phyloP scores from a whole-genome alignment of 2,797 vertebrate species.

The Coracias cyanogaster region DNA sequence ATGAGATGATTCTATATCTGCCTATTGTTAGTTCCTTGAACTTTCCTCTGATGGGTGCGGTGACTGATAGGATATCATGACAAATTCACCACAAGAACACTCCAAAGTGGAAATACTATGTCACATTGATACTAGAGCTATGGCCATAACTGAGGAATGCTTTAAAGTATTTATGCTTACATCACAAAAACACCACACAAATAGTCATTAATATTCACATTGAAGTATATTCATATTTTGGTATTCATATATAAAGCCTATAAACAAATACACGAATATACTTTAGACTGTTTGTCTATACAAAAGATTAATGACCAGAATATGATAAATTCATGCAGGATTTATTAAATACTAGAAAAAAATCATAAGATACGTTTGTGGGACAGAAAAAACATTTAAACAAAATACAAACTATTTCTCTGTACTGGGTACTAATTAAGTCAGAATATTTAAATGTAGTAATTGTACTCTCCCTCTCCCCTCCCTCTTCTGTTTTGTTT shows the following conservation, averaged over 20 bases:
- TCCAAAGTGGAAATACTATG: not conserved
- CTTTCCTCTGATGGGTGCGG: not conserved
- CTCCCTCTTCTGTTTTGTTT: not conserved
- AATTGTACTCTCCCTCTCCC: not conserved
- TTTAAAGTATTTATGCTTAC: not conserved
- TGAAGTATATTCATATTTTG: not conserved
- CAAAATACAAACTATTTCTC: not conserved
- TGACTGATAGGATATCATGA: not conserved
- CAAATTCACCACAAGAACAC: not conserved
- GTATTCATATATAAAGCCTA: not conserved
- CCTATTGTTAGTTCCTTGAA: not conserved
- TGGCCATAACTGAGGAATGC: not conserved
- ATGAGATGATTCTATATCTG: not conserved
- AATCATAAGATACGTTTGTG: not conserved
- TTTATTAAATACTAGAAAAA: not conserved
- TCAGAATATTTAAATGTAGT: not conserved
- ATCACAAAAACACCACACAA: not conserved
- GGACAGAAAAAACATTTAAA: not conserved
- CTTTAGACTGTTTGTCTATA: not conserved
- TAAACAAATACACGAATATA: not conserved
- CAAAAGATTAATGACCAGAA: not conserved
- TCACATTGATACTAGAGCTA: rapidly evolving
- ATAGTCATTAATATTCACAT: not conserved
- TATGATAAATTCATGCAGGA: not conserved
- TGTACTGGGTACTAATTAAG: not conserved